Evolutionary conservation across 2,888 invertebrate species (phyloP).

Genomic region (Embidobia sp.): DNA sequence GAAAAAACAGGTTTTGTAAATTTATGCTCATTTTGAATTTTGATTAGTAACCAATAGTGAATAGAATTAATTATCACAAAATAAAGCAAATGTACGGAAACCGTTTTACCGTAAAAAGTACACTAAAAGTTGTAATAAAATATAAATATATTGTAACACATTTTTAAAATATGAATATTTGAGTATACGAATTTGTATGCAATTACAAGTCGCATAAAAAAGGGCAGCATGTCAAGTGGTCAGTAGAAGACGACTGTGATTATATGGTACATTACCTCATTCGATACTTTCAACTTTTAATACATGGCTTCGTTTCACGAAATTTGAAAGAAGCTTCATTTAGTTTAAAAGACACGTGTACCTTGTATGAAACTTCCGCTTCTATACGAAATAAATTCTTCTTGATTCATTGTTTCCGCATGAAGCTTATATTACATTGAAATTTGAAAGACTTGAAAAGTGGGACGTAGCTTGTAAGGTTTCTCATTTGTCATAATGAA

Average conservation of each 20-base stretch:
- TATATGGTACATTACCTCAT: conserved; percentile 60
- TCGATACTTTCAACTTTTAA: conserved; percentile 45
- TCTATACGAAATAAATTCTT: not conserved
- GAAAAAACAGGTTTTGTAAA: too few species aligned
- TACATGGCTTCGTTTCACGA: conserved; percentile 27
- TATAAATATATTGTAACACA: too few species aligned
- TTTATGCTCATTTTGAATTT: too few species aligned
- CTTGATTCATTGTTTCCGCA: conserved; percentile 35
- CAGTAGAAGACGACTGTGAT: conserved; percentile 52
- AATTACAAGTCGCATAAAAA: conserved; percentile 32
- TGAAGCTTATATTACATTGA: conserved; percentile 38
- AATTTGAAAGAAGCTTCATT: too few species aligned
- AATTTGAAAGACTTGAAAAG: conserved; percentile 23
- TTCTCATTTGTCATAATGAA: not conserved
- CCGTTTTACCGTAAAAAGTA: too few species aligned
- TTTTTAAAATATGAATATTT: too few species aligned
- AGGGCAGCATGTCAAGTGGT: conserved; percentile 56
- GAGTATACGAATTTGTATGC: conserved; percentile 30
- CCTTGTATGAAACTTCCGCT: conserved; percentile 45
- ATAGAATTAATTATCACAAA: too few species aligned
- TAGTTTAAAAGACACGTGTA: conserved; percentile 46
- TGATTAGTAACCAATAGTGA: too few species aligned
- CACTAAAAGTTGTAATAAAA: too few species aligned
- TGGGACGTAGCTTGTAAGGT: conserved; percentile 26
- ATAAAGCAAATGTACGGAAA: too few species aligned